These are phyloP conservation scores for Hypothenemus hampei DNA, from an alignment of 1,140 invertebrate genomes.

Conservation along the genomic window DNA sequence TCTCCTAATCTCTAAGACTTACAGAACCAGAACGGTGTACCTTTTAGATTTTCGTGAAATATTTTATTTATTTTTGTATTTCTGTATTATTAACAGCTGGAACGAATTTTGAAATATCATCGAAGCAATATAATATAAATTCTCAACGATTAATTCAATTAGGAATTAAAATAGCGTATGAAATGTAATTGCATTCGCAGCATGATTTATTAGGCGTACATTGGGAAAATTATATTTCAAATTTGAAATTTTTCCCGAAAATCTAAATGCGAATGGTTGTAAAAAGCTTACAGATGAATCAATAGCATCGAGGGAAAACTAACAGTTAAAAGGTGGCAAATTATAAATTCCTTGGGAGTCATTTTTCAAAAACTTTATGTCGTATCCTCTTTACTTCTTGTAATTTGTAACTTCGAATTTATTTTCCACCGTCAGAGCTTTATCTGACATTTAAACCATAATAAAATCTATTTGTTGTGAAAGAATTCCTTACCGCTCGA, in stretches of 20 bases:
- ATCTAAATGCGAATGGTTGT: background rate
- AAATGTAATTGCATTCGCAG: constrained; percentile 1
- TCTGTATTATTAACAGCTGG: no score
- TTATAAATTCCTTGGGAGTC: constrained; percentile 8
- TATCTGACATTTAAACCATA: constrained; percentile 4
- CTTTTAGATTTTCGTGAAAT: no score
- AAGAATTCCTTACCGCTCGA: constrained; percentile 1
- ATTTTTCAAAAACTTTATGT: constrained; percentile 12
- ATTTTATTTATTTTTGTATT: no score
- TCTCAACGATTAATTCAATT: background rate
- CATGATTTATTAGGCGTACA: background rate
- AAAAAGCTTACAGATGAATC: background rate
- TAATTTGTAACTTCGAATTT: constrained; percentile 11
- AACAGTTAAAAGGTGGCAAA: constrained; percentile 11
- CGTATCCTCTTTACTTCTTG: constrained; percentile 4
- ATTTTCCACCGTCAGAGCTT: constrained; percentile 2
- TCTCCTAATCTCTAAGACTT: no score
- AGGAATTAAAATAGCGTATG: constrained; percentile 1
- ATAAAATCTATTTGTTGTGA: constrained; percentile 12
- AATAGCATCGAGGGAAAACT: background rate
- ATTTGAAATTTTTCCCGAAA: background rate
- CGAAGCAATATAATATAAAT: no score
- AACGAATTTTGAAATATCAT: no score
- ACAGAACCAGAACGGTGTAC: no score
- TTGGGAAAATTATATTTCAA: background rate